These are phyloP conservation scores for Theropithecus gelada DNA, from an alignment of 2,113 vertebrate genomes.

Conservation along the genomic window DNA sequence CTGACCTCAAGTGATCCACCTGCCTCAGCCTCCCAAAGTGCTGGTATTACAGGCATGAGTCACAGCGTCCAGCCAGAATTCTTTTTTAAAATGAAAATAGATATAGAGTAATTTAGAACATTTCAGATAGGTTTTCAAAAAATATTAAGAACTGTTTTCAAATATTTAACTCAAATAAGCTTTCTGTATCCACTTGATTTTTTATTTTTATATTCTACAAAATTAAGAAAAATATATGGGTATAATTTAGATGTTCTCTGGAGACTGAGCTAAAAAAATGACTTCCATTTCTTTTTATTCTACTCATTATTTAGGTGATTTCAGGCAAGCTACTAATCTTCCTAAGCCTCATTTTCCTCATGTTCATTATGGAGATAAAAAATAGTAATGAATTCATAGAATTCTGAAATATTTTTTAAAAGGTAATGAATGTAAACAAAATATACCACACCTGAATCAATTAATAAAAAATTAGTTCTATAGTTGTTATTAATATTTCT, in stretches of 20 bases:
- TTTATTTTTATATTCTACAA: neutral
- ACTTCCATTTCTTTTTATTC: neutral
- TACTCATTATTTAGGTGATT: neutral
- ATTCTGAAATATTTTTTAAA: neutral
- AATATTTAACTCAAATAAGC: neutral
- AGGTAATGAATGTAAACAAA: neutral
- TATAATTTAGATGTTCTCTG: neutral
- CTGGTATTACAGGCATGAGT: too few relatives aligned
- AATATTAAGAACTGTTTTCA: neutral
- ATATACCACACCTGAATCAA: neutral
- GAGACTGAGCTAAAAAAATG: neutral
- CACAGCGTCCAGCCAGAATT: rapidly evolving
- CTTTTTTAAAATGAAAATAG: neutral
- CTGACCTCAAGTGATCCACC: too few relatives aligned
- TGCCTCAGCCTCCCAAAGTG: too few relatives aligned
- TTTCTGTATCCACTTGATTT: neutral
- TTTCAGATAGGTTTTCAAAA: neutral
- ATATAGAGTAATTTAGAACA: neutral
- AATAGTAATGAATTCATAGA: neutral
- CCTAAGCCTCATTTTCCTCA: neutral
- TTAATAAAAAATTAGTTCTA: neutral
- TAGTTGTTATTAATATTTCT: neutral
- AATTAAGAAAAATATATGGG: neutral
- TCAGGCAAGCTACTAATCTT: neutral
- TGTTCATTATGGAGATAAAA: neutral